These are phyloP conservation scores for Leptinotarsa lineolata DNA, from an alignment of 1,140 invertebrate species.

Conservation along the genomic window DNA sequence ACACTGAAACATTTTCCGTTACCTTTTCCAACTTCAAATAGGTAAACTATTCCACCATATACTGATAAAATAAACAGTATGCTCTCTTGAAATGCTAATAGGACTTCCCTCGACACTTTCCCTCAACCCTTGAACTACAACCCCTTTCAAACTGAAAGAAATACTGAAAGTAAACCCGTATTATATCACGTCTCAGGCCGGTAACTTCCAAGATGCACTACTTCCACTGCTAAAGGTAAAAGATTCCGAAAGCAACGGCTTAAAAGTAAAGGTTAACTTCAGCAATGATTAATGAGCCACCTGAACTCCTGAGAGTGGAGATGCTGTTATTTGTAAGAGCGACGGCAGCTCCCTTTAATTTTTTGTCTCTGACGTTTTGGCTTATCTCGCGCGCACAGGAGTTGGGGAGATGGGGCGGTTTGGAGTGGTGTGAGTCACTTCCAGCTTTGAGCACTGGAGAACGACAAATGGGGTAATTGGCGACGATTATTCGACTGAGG, in stretches of 20 bases:
- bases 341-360: not conserved
- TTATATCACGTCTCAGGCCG: not conserved
- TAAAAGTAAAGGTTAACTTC: slow-evolving; percentile 8
- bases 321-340: not conserved
- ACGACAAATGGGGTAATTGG: too few relatives aligned
- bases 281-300: slow-evolving; percentile 6
- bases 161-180: not conserved
- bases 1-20: too few relatives aligned
- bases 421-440: too few relatives aligned
- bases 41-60: too few relatives aligned
- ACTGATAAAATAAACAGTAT: too few relatives aligned
- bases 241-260: slow-evolving; percentile 4
- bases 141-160: not conserved
- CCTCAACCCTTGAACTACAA: not conserved
- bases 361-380: slow-evolving; percentile 8
- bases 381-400: not conserved
- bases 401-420: too few relatives aligned
- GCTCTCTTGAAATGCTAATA: too few relatives aligned
- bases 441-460: too few relatives aligned
- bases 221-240: not conserved
- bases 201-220: not conserved
- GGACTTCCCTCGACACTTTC: too few relatives aligned
- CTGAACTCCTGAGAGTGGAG: not conserved
- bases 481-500: too few relatives aligned
- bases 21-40: too few relatives aligned